A percentile compares a stretch with the other conserved stretches of the same genome.
These are phyloP conservation scores for Portunus trituberculatus DNA, from an alignment of 1,140 invertebrate species.

Conservation along the genomic window DNA sequence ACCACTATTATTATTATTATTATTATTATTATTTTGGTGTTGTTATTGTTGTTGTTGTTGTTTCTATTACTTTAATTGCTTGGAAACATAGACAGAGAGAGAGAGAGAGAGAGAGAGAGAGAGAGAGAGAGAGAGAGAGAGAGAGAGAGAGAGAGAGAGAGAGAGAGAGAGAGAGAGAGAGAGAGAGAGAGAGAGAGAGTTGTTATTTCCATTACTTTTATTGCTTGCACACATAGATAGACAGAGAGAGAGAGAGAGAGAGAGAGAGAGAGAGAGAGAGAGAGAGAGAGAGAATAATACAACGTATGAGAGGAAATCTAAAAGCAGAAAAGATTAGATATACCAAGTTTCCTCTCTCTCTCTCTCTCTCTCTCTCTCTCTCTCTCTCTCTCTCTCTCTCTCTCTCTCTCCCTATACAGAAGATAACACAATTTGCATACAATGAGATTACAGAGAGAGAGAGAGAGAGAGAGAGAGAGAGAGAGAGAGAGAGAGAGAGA, in stretches of 20 bases:
- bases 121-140: too few relatives aligned
- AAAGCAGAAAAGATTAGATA: background rate
- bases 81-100: too few relatives aligned
- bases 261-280: constrained; percentile 45
- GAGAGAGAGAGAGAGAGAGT: too few relatives aligned
- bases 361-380: constrained; percentile 9
- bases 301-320: background rate
- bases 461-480: background rate
- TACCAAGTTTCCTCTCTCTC: background rate
- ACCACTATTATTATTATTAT: too few relatives aligned
- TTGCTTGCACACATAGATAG: background rate
- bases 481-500: background rate
- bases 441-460: background rate
- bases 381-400: constrained; percentile 39
- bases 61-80: too few relatives aligned
- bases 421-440: background rate
- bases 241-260: background rate
- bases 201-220: background rate
- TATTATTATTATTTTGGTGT: too few relatives aligned
- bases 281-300: background rate
- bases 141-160: too few relatives aligned
- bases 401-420: background rate
- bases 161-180: too few relatives aligned
- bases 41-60: too few relatives aligned
- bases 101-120: too few relatives aligned